These are phyloP conservation scores for Octomys mimax DNA, from an alignment of 2,797 vertebrate genomes.

Conservation along the genomic window DNA sequence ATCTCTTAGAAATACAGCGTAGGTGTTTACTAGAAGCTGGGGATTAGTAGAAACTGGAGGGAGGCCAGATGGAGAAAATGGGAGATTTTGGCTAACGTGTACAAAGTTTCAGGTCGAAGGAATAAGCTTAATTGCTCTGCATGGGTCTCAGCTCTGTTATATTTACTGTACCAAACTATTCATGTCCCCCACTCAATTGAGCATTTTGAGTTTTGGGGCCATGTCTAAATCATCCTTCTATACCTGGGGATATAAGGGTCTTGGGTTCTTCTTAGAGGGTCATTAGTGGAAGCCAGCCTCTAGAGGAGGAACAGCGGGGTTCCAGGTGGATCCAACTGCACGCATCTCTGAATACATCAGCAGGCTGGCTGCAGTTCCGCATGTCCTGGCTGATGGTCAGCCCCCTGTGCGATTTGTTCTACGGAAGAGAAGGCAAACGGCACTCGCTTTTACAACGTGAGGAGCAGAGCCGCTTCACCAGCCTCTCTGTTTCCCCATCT, in stretches of 20 bases:
- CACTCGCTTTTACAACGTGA: slow-evolving; percentile 70
- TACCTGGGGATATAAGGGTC: background rate
- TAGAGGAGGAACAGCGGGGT: background rate
- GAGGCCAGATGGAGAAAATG: background rate
- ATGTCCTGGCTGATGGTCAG: background rate
- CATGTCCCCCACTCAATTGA: background rate
- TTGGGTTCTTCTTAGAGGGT: background rate
- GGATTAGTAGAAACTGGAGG: background rate
- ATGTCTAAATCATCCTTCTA: background rate
- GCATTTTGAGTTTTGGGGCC: background rate
- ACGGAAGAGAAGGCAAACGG: background rate
- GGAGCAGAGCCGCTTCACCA: background rate
- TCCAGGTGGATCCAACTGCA: background rate
- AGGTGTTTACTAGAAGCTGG: background rate
- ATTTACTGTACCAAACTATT: background rate
- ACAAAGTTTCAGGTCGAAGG: background rate
- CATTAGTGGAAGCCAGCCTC: background rate
- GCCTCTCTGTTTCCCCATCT: slow-evolving; percentile 71
- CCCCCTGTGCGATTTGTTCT: background rate
- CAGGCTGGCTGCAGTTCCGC: background rate
- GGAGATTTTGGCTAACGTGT: background rate
- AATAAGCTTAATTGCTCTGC: background rate
- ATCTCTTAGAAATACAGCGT: background rate
- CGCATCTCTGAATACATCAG: background rate
- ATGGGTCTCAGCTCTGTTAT: background rate